Evolutionary conservation across 2,888 invertebrate genomes (phyloP), one percentile per base, ranked within the genome.

Genomic region (Drepanosiphum platanoidis): DNA sequence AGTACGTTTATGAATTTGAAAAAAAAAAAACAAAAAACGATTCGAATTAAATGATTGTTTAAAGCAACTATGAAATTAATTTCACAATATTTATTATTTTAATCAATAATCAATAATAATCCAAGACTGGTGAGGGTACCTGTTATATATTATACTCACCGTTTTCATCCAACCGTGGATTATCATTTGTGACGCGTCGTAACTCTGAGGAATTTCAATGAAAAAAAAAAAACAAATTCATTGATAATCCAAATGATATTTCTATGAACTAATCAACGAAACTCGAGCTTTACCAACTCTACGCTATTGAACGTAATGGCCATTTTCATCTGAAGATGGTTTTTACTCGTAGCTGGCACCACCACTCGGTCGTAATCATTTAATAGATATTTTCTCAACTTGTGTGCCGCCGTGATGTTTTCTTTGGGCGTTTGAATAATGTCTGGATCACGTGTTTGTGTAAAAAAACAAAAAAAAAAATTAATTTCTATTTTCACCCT

Each of bases 181-280:
- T 72, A 27, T n/a, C 72, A 72, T 72, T 39, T 72, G n/a, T 1
- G 72, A 72, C 27, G 42, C n/a, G 1, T 46, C 72, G 27, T 72
- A 72, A 72, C 13, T 72, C 72, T 72, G 27, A n/a, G 13, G 13
- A 70, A n/a, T n/a, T n/a, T n/a, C 8, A 70, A 27, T 46, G 18
- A 46, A 46, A 46, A n/a, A n/a, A 42, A 11, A 7, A 61, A 61
- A 61, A 64, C 30, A 0, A 61, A 61, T 27, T 46, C n/a, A 46
- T 46, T n/a, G 61, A 27, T 5, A 61, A 27, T 42, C n/a, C 11
- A 27, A 34, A 34, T 0, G 32, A 68, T 30, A 34, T n/a, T n/a
- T n/a, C n/a, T n/a, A n/a, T n/a, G n/a, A 15, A 32, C 34, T n/a
- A 15, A 64, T 32, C 1, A 68, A 1, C 11, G 5, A 27, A 5